phyloP scores from a whole-genome alignment of 1,140 invertebrate species.

The Elysia chlorotica region DNA sequence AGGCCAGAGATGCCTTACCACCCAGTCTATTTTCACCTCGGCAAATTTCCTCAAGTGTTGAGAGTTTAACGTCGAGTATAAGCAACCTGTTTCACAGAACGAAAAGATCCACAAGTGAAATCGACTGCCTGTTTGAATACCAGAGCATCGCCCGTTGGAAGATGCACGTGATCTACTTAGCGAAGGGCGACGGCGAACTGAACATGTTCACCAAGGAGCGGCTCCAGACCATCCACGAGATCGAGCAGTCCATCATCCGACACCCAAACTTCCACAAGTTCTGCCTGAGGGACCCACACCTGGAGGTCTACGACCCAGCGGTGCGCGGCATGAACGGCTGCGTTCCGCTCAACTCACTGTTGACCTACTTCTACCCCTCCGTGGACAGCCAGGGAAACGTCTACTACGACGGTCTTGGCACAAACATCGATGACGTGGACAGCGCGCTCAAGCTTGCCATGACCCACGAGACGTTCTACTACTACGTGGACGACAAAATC shows the following conservation, averaged over 20 bases:
- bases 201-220: conserved; percentile 53
- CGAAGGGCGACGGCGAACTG: conserved; percentile 34
- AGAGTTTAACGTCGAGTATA: not conserved
- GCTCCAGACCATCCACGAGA: conserved; percentile 40
- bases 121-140: conserved; percentile 4
- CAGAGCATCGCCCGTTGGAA: conserved; percentile 24
- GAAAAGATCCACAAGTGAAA: conserved; percentile 10
- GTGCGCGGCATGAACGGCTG: conserved; percentile 38
- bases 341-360: conserved; percentile 50
- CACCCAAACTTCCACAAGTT: conserved; percentile 45
- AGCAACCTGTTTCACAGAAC: not conserved
- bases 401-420: conserved; percentile 48
- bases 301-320: conserved; percentile 28
- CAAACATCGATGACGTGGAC: conserved; percentile 38
- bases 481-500: conserved; percentile 51
- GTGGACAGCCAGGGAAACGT: conserved; percentile 26
- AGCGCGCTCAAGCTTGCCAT: conserved; percentile 49
- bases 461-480: conserved; percentile 51
- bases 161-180: conserved; percentile 38
- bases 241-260: conserved; percentile 45
- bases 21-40: not conserved
- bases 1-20: not conserved
- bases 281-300: conserved; percentile 39
- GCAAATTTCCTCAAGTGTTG: too few species aligned
- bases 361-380: conserved; percentile 56